These are phyloP conservation scores for Podarcis siculus DNA, from an alignment of 2,797 vertebrate genomes.

Conservation along the genomic window DNA sequence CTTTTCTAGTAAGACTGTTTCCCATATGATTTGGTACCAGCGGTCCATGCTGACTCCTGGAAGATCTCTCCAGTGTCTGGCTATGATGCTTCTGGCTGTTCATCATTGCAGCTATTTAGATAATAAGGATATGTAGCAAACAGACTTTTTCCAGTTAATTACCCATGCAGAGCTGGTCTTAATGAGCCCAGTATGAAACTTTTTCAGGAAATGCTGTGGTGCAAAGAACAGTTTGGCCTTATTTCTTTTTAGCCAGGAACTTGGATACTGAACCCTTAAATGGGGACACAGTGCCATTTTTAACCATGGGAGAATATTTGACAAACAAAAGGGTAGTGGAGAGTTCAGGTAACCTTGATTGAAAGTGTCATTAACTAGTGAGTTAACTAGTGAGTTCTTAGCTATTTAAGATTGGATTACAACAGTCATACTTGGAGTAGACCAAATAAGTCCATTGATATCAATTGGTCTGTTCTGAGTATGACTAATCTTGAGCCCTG, in stretches of 20 bases:
- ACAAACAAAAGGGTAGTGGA: neutral
- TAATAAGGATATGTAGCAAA: neutral
- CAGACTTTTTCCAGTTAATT: neutral
- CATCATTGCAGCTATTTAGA: neutral
- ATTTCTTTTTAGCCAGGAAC: neutral
- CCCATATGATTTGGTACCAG: too few species aligned
- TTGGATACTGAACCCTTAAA: neutral
- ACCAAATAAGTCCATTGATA: neutral
- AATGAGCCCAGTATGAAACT: neutral
- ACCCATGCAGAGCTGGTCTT: neutral
- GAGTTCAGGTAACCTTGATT: neutral
- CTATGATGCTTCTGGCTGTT: too few species aligned
- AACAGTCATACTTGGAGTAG: too few species aligned
- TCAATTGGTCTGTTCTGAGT: too few species aligned
- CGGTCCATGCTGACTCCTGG: too few species aligned
- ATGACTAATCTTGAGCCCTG: neutral
- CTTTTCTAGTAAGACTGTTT: too few species aligned
- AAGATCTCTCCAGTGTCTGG: too few species aligned
- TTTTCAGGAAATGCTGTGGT: neutral
- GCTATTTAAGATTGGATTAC: too few species aligned
- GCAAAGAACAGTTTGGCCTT: neutral
- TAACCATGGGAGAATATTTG: neutral
- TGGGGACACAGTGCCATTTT: neutral
- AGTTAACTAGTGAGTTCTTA: neutral
- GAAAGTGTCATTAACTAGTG: neutral